Conservation (phyloP, 1,140 invertebrate species). For the Cyclargus thomasi region DNA sequence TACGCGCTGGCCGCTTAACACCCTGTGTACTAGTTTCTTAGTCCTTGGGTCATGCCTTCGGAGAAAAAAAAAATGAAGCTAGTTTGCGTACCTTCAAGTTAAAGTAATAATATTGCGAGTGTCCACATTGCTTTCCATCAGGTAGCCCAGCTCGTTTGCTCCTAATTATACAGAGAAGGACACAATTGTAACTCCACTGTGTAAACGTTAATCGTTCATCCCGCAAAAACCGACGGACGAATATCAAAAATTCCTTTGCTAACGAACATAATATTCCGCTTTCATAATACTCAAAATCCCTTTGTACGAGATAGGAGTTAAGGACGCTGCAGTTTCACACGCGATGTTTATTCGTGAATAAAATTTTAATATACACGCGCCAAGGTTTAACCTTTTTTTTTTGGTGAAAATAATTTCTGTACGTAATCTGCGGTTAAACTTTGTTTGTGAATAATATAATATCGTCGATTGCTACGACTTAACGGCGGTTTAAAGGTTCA, state of each 20-base stretch:
- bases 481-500: no score
- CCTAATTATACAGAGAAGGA: no score
- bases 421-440: not conserved
- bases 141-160: no score
- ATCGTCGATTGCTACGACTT: no score
- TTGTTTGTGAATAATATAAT: not conserved
- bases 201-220: not conserved
- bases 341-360: not conserved
- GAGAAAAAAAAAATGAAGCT: no score
- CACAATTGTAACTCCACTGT: not conserved
- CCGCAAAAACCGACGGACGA: not conserved
- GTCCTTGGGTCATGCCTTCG: no score
- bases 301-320: constrained; percentile 16
- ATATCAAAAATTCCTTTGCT: not conserved
- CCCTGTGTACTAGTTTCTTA: no score
- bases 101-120: no score
- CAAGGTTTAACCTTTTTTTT: not conserved
- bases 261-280: not conserved
- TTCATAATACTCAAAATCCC: not conserved
- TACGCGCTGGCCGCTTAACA: no score
- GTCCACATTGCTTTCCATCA: no score
- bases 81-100: no score
- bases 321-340: constrained; percentile 18
- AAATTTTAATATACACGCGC: constrained; percentile 3
- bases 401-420: not conserved